Percentiles rank a stretch among this genome's conserved stretches.
Conservation (phyloP, 35 echinoderm and acorn worm species). For the Acanthaster planci region DNA sequence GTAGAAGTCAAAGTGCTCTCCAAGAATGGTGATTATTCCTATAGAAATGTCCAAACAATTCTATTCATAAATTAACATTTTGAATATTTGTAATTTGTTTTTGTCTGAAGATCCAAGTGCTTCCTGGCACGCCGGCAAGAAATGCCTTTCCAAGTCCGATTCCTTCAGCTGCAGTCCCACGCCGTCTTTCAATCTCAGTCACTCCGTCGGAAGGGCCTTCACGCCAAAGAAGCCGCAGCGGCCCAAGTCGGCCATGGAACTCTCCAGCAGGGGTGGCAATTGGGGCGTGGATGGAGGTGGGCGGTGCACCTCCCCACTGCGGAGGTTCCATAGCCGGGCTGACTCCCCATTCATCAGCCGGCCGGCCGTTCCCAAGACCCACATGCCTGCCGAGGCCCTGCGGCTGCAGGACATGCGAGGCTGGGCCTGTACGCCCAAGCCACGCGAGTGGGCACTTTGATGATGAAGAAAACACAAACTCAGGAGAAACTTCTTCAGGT, state of each 20-base stretch:
- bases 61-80: not conserved
- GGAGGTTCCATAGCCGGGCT: slow-evolving; percentile 31
- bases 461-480: too few relatives aligned
- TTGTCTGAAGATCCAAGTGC: slow-evolving; percentile 44
- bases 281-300: not conserved
- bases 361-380: slow-evolving; percentile 78
- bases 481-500: too few relatives aligned
- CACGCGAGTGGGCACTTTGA: slow-evolving; percentile 85
- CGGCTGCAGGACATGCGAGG: slow-evolving; percentile 62
- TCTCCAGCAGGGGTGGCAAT: slow-evolving; percentile 5
- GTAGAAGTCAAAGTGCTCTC: too few relatives aligned
- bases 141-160: slow-evolving; percentile 12
- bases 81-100: not conserved
- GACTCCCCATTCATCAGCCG: slow-evolving; percentile 74
- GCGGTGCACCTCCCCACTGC: slow-evolving; percentile 47
- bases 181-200: slow-evolving; percentile 59
- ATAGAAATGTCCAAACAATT: not conserved
- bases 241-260: slow-evolving; percentile 20
- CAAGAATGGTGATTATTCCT: not conserved
- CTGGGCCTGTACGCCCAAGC: slow-evolving; percentile 62
- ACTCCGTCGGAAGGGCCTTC: slow-evolving; percentile 60
- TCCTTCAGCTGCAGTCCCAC: slow-evolving; percentile 7
- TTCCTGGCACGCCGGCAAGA: slow-evolving; percentile 70
- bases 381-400: slow-evolving; percentile 65
- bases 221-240: slow-evolving; percentile 33